Evolutionary conservation across 2,113 vertebrate species (phyloP), one percentile per base, ranked within the genome.

Genomic region (Prolemur simus): DNA sequence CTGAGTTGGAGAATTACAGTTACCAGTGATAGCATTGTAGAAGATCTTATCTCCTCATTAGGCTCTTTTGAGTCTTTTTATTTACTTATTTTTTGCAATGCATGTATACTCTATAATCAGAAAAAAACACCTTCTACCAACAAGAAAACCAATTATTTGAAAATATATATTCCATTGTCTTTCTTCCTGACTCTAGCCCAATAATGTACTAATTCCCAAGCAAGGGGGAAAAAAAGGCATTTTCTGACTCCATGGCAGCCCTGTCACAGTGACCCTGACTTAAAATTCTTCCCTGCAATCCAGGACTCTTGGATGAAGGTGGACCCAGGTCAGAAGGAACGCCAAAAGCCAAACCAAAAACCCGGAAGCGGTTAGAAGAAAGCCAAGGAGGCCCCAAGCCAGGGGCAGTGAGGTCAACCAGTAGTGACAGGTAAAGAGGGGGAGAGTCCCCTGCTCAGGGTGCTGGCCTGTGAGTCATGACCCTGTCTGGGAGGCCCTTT

Each of bases 271-370:
- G 78, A 18, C 83, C 85, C 34, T 92, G n/a, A 95, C 42, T 92
- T 96, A 21, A 89, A 69, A 73, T 69, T 98, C 77, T 97, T 63
- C 94, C 97, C 80, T 37, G 90, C 90, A 86, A 66, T 94, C 63
- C 97, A 99, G 99, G 99, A 85, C 98, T 99, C 94, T 99, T 99
- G 10, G 99, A 99, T 91, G 99, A 99, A 15, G 97, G 99, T 10
- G 98, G 98, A 45, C 98, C 98, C 83, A 99, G 99, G 97, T 92
- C 99, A 29, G 99, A 99, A 97, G 98, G 98, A 42, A 96, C 97
- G 0, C 98, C 98, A 82, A 99, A 99, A 98, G 98, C 99, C 91
- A 99, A 99, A 94, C 99, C 98, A 39, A 97, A 98, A 98, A 97
- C 98, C 98, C 99, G 98, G 98, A 99, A 99, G 98, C 98, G 97